Evolutionary conservation across 1,140 invertebrate species (phyloP), one percentile per base, ranked within the genome.

Genomic region (Cephus cinctus): DNA sequence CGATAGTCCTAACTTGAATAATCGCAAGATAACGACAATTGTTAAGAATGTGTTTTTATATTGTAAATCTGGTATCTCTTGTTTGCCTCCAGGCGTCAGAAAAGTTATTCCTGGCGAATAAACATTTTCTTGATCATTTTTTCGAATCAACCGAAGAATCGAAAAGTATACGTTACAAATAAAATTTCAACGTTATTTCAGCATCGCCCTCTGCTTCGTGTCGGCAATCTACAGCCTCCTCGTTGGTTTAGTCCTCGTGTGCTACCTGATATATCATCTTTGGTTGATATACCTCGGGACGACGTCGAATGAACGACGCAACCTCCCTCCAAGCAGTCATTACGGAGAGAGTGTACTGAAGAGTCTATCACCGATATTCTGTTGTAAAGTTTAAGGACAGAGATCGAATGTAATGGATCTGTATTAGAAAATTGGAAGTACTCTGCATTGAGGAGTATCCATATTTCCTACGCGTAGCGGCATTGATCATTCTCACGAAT

Each of bases 151-250:
- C n/a, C n/a, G n/a, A n/a, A n/a, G n/a, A n/a, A n/a, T n/a, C n/a
- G n/a, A n/a, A n/a, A n/a, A n/a, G n/a, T n/a, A n/a, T n/a, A n/a
- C n/a, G n/a, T n/a, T n/a, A n/a, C n/a, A n/a, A n/a, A n/a, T n/a
- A n/a, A n/a, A n/a, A n/a, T n/a, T n/a, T n/a, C n/a, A n/a, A n/a
- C n/a, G 42, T 56, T 56, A 43, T 75, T 75, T 54, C 58, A 75
- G 73, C 55, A 66, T 77, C 19, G 71, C 75, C 11, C 50, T 78
- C 30, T 77, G 71, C 50, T 76, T 78, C 60, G 65, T 78, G 38
- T 73, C 74, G 4, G 67, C 67, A n/a, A 55, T 78, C 16, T 78
- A 78, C 47, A 74, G 75, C 50, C 34, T 77, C 14, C 22, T 77
- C 0, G 54, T 75, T 30, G 75, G 74, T 20, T 20, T 69, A 30